Evolutionary conservation across 2,888 invertebrate species (phyloP), one percentile per base, ranked within the genome.

Genomic region (Desoria tigrina): DNA sequence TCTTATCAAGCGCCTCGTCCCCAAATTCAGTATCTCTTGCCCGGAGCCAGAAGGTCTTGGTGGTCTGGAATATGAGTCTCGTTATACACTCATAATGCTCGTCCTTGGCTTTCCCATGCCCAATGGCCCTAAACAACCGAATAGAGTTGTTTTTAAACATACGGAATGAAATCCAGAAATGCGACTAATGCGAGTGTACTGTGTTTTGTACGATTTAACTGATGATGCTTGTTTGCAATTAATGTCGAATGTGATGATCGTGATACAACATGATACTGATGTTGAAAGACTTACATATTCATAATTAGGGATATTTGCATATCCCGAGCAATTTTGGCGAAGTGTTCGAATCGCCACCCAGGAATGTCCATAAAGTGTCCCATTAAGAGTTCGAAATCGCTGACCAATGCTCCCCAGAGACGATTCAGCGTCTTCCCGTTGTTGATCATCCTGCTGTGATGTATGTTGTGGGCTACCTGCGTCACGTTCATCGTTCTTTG

Each of bases 21-120:
- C 16, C 45, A 16, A 45, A 16, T 21, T 6, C 39, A 0, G 6
- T 11, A 1, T 58, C 42, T 9, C 32, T 45, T 6, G 42, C 2
- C 0, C 49, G 39, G 0, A 69, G 53, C 72, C 72, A 72, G 11
- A 70, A 61, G 2, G 49, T 28, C 51, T 65, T 70, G 27, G 63
- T 63, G 11, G 69, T 21, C 27, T 69, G 61, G 1, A 73, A 11
- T 23, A 73, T 69, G 28, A 73, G 53, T 32, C 56, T 55, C 7
- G 61, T 60, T 1, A 69, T 54, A 2, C 32, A 32, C 7, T 42
- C n/a, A 51, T 73, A 73, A 51, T 73, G 69, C 32, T 69, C 73
- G 14, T 69, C 67, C 23, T 58, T 56, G 11, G 56, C 49, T 26
- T 71, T 73, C 27, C 73, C 73, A 14, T 62, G 63, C n/a, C 71